Evolutionary conservation across 2,113 vertebrate species (phyloP).

Genomic region (Oncorhynchus masou): DNA sequence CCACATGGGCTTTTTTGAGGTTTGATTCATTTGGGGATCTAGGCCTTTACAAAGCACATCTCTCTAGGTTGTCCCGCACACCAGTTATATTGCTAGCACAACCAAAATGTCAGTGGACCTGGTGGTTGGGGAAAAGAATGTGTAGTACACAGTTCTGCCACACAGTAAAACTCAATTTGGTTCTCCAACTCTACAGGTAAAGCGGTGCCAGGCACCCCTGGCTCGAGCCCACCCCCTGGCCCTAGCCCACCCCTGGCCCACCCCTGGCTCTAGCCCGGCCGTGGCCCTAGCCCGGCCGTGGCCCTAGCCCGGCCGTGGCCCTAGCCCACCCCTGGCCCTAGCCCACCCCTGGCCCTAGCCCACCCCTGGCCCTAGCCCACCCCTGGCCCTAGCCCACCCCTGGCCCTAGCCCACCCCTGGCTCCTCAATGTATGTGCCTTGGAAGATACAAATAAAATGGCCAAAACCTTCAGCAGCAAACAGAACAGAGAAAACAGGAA

Average conservation of each 20-base stretch:
- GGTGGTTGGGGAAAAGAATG: background rate
- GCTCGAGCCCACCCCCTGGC: background rate
- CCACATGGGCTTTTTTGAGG: background rate
- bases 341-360: too few relatives aligned
- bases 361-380: background rate
- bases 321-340: background rate
- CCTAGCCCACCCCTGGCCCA: too few relatives aligned
- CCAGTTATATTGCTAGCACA: background rate
- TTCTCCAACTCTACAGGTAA: background rate
- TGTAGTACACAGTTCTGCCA: background rate
- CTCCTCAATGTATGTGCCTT: background rate
- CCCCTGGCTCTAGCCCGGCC: background rate
- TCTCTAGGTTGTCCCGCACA: background rate
- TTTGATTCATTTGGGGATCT: background rate
- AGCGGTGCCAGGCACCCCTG: background rate
- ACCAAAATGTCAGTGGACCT: background rate
- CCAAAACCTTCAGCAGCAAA: slow-evolving; percentile 15
- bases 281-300: too few relatives aligned
- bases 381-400: background rate
- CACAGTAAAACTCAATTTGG: background rate
- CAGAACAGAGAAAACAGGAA: slow-evolving; percentile 22
- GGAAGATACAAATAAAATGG: background rate
- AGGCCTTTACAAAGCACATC: background rate
- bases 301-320: background rate
- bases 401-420: background rate